Evolutionary conservation across 2,113 vertebrate species (phyloP).

Genomic region (Oxygymnocypris stewartii): DNA sequence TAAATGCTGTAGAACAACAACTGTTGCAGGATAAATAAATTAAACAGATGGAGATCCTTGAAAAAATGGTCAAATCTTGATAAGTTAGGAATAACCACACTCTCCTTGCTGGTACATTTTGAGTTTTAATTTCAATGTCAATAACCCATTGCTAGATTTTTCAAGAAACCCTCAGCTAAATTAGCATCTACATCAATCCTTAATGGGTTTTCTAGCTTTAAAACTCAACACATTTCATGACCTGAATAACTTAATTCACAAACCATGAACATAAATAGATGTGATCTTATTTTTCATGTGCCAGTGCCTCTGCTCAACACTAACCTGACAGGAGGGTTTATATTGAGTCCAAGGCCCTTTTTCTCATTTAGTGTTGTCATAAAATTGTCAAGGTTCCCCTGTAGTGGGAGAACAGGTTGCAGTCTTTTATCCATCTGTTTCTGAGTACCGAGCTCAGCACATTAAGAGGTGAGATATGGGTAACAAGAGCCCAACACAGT

Average conservation of each 20-base stretch:
- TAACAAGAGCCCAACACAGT: slow-evolving; percentile 28
- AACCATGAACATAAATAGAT: neutral
- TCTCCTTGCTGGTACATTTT: neutral
- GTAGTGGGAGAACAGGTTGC: slow-evolving; percentile 12
- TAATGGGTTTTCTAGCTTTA: neutral
- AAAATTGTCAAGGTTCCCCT: slow-evolving; percentile 20
- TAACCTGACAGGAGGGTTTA: slow-evolving; percentile 17
- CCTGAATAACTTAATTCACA: neutral
- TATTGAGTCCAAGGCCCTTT: slow-evolving; percentile 8
- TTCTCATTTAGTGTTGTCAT: slow-evolving; percentile 25
- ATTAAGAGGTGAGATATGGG: slow-evolving; percentile 41
- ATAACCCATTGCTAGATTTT: neutral
- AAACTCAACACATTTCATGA: neutral
- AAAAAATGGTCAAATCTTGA: neutral
- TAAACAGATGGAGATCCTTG: neutral
- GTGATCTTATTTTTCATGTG: slow-evolving; percentile 12
- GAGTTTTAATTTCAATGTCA: neutral
- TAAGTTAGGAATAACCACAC: neutral
- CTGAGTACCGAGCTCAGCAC: slow-evolving; percentile 13
- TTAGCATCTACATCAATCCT: slow-evolving; percentile 17
- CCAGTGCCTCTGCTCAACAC: slow-evolving; percentile 1
- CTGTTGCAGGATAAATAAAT: neutral
- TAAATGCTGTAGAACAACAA: slow-evolving; percentile 9
- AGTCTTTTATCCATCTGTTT: slow-evolving; percentile 35
- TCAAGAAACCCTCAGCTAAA: neutral